Percentiles rank a stretch among this genome's conserved stretches.
Conservation (phyloP, 2,888 invertebrate genomes). For the Agrochola lota region DNA sequence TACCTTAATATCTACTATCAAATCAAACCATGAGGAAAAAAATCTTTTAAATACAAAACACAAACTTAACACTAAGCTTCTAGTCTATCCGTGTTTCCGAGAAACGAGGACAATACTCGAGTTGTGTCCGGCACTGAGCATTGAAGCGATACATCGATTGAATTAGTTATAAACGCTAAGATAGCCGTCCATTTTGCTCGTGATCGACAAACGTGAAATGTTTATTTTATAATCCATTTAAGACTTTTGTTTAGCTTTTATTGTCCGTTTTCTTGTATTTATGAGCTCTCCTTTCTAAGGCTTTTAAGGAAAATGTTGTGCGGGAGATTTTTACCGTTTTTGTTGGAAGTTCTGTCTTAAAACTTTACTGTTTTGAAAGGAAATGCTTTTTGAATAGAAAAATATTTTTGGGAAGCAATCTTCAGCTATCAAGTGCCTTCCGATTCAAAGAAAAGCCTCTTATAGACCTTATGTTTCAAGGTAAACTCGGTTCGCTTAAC, state of each 20-base stretch:
- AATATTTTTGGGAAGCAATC: conserved; percentile 9
- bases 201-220: conserved; percentile 61
- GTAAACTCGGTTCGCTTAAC: conserved; percentile 9
- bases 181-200: conserved; percentile 42
- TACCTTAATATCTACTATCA: no score
- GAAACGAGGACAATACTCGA: conserved; percentile 51
- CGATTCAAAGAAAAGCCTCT: conserved; percentile 4
- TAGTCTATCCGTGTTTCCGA: conserved; percentile 37
- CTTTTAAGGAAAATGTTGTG: neutral
- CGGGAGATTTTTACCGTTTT: neutral
- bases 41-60: conserved; percentile 9
- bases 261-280: conserved; percentile 9
- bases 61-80: conserved; percentile 21
- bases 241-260: conserved; percentile 4
- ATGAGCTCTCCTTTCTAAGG: conserved; percentile 4
- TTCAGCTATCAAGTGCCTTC: neutral
- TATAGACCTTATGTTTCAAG: conserved; percentile 20
- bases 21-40: conserved; percentile 26
- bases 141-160: conserved; percentile 41
- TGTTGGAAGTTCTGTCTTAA: neutral
- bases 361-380: neutral
- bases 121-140: conserved; percentile 50
- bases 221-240: conserved; percentile 62
- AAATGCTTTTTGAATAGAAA: neutral
- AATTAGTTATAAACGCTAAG: conserved; percentile 52